These are phyloP conservation scores for Dipodomys merriami DNA, from an alignment of 2,113 vertebrate genomes.

Conservation along the genomic window DNA sequence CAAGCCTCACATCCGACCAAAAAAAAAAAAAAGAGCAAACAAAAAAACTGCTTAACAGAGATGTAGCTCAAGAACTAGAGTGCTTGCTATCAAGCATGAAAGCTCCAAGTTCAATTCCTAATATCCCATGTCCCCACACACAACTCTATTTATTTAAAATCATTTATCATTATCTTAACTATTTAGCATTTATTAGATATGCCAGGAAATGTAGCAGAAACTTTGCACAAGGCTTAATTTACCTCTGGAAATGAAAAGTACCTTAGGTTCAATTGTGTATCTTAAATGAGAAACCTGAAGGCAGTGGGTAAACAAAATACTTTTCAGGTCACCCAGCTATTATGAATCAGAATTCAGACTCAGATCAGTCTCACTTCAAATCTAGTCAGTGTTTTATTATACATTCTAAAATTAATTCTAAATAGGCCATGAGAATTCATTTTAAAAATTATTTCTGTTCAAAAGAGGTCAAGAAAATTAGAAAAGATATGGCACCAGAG, in stretches of 20 bases:
- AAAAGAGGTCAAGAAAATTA: neutral
- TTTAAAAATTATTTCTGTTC: too few relatives aligned
- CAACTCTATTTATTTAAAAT: neutral
- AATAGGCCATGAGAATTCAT: too few relatives aligned
- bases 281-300: constrained; percentile 6
- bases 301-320: neutral
- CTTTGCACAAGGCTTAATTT: neutral
- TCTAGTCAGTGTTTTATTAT: neutral
- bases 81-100: too few relatives aligned
- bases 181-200: neutral
- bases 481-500: neutral
- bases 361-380: neutral
- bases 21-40: too few relatives aligned
- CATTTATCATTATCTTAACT: neutral
- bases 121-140: neutral
- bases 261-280: neutral
- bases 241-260: neutral
- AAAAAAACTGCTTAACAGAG: too few relatives aligned
- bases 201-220: neutral
- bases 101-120: too few relatives aligned
- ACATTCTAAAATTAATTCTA: neutral
- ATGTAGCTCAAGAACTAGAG: too few relatives aligned
- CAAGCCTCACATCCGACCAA: too few relatives aligned
- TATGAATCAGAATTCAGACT: constrained; percentile 5
- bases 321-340: neutral